Conservation (phyloP, 2,797 vertebrate genomes). For the Alouatta caraya region DNA sequence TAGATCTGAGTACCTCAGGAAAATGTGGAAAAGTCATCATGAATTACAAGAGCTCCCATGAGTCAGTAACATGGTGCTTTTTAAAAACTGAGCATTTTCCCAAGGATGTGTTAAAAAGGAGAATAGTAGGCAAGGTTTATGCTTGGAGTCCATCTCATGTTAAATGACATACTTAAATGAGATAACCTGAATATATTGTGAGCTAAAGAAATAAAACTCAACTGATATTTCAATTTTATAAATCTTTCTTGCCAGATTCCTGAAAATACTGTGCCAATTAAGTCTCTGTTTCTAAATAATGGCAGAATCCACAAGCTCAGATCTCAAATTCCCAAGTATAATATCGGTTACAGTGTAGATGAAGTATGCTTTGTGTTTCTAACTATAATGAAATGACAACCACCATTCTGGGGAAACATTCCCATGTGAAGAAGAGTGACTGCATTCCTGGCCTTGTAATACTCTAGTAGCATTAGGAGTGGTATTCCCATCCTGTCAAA, state of each 20-base stretch:
- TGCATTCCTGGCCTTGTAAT: neutral
- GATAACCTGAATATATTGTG: neutral
- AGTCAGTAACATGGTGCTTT: slow-evolving; percentile 26
- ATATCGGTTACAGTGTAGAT: neutral
- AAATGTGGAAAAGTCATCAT: neutral
- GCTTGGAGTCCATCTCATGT: neutral
- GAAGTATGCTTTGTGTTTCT: slow-evolving; percentile 5
- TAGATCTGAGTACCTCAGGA: neutral
- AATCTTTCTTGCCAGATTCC: neutral
- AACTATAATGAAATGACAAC: neutral
- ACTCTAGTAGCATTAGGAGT: neutral
- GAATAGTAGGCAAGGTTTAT: neutral
- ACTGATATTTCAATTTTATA: neutral
- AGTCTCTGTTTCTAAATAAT: neutral
- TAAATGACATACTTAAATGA: slow-evolving; percentile 26
- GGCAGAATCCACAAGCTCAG: neutral
- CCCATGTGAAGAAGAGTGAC: neutral
- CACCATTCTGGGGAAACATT: neutral
- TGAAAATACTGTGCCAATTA: neutral
- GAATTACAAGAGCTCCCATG: neutral
- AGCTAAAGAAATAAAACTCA: slow-evolving; percentile 27
- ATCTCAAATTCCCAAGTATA: neutral
- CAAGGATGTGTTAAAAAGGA: neutral
- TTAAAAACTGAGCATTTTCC: neutral
- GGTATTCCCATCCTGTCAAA: neutral